These are phyloP conservation scores for Zingel zingel DNA, from an alignment of 2,113 vertebrate genomes.

Conservation along the genomic window DNA sequence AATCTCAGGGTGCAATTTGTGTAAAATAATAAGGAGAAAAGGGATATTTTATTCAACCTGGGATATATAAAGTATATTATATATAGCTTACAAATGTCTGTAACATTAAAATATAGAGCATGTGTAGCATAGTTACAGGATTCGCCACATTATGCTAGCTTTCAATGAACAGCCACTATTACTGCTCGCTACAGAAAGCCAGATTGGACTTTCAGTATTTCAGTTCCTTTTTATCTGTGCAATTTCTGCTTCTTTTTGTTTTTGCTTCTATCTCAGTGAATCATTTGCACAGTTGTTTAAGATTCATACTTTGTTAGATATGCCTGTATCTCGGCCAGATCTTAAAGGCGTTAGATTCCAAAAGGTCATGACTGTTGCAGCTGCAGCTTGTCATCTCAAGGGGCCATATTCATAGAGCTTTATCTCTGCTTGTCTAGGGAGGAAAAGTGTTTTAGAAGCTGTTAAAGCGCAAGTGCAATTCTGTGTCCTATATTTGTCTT, in stretches of 20 bases:
- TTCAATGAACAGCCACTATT: constrained; percentile 31
- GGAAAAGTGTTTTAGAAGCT: constrained; percentile 25
- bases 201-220: constrained; percentile 30
- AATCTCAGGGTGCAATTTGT: constrained; percentile 80
- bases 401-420: constrained; percentile 56
- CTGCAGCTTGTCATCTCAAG: constrained; percentile 49
- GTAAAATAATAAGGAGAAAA: constrained; percentile 61
- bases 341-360: constrained; percentile 14
- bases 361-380: constrained; percentile 32
- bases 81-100: constrained; percentile 37
- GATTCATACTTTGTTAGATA: constrained; percentile 32
- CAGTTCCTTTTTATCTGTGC: constrained; percentile 7
- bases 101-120: constrained; percentile 57
- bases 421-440: constrained; percentile 22
- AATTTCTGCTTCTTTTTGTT: not conserved
- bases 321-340: constrained; percentile 36
- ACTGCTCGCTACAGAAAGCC: constrained; percentile 24
- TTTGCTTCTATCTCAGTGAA: constrained; percentile 33
- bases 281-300: constrained; percentile 61
- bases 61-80: constrained; percentile 54
- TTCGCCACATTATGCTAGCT: constrained; percentile 46
- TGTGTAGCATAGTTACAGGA: constrained; percentile 66
- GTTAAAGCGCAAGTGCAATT: constrained; percentile 49
- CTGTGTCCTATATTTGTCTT: constrained; percentile 8
- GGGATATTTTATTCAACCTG: constrained; percentile 67